Evolutionary conservation across 2,113 vertebrate genomes (phyloP).

Genomic region (Cygnus atratus): DNA sequence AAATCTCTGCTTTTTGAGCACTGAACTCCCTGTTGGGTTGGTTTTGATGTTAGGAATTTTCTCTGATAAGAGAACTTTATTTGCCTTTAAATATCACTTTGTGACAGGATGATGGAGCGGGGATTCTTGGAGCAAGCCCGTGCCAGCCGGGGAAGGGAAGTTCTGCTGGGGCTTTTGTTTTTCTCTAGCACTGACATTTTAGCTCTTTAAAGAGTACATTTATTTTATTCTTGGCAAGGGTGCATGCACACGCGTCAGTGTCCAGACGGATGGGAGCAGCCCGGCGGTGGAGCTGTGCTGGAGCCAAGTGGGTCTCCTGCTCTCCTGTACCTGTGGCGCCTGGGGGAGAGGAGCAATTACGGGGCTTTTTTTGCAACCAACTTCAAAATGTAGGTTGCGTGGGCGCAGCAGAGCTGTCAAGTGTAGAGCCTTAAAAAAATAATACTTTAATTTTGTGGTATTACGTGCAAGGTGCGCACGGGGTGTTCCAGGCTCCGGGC

Average conservation of each 20-base stretch:
- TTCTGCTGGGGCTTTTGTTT: conserved; percentile 64
- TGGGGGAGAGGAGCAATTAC: not conserved
- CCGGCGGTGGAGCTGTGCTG: not conserved
- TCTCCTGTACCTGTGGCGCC: not conserved
- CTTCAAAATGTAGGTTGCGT: not conserved
- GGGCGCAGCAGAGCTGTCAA: not conserved
- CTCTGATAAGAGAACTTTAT: conserved; percentile 57
- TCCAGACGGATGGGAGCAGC: conserved; percentile 39
- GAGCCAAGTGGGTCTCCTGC: not conserved
- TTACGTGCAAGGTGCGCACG: not conserved
- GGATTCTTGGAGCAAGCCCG: conserved; percentile 50
- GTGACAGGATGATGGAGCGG: conserved; percentile 69
- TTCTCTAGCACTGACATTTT: conserved; percentile 29
- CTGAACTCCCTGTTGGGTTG: conserved; percentile 37
- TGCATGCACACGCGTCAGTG: not conserved
- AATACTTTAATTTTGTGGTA: not conserved
- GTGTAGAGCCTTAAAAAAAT: not conserved
- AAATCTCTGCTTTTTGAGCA: conserved; percentile 15
- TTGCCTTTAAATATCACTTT: conserved; percentile 67
- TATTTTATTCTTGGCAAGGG: conserved; percentile 58
- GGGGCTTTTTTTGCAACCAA: not conserved
- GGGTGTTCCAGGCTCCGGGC: not conserved
- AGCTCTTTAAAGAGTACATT: conserved; percentile 43
- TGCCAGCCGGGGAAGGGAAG: conserved; percentile 66
- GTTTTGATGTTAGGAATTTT: conserved; percentile 59